A percentile compares a stretch with the other conserved stretches of the same genome.
Conservation (phyloP, 2,888 invertebrate species). For the Melanotus villosus region DNA sequence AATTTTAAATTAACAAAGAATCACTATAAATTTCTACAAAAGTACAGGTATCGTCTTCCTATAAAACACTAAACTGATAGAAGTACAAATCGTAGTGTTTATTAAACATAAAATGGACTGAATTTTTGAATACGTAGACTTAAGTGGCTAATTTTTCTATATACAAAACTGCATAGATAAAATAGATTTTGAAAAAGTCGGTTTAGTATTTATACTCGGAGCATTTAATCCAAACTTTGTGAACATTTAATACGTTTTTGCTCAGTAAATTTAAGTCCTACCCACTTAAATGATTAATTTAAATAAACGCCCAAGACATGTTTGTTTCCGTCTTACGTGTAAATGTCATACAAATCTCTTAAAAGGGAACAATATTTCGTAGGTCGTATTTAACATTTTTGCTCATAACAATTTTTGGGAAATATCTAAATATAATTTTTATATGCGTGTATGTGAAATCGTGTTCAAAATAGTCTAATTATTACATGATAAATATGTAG, state of each 20-base stretch:
- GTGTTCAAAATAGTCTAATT: conserved; percentile 27
- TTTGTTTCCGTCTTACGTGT: neutral
- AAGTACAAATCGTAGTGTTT: conserved; percentile 31
- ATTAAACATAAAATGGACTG: conserved; percentile 20
- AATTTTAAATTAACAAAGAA: too few relatives aligned
- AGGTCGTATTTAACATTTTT: conserved; percentile 25
- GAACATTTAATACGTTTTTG: neutral
- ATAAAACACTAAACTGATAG: conserved; percentile 9
- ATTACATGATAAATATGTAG: conserved; percentile 27
- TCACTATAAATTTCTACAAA: neutral
- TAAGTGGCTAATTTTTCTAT: neutral
- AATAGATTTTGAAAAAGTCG: neutral
- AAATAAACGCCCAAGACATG: neutral
- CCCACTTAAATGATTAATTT: too few relatives aligned
- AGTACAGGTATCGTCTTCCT: conserved; percentile 24
- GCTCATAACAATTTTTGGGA: conserved; percentile 30
- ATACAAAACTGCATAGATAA: too few relatives aligned
- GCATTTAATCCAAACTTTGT: conserved; percentile 13
- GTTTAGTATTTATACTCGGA: neutral
- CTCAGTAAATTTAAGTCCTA: neutral
- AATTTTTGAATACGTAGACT: conserved; percentile 18
- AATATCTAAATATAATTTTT: conserved; percentile 28
- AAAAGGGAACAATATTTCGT: conserved; percentile 42
- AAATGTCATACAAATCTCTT: conserved; percentile 3
- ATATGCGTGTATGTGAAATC: conserved; percentile 24